Conservation (phyloP, 2,797 vertebrate genomes). For the Hippoglossus hippoglossus region DNA sequence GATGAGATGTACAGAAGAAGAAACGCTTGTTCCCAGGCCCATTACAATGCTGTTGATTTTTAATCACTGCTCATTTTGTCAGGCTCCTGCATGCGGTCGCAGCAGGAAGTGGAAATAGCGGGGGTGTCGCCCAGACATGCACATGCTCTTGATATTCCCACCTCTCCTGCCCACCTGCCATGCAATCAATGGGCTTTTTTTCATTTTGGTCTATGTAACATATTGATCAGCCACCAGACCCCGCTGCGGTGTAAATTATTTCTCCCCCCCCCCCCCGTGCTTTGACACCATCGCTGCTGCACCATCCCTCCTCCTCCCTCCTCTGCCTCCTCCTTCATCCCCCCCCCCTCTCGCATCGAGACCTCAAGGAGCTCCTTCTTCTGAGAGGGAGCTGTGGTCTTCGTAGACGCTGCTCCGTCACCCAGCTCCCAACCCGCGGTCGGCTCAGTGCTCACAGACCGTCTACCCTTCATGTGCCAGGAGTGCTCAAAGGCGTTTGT, state of each 20-base stretch:
- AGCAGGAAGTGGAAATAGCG: slow-evolving; percentile 23
- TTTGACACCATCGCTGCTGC: slow-evolving; percentile 39
- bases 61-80: slow-evolving; percentile 64
- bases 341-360: slow-evolving; percentile 6
- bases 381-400: slow-evolving; percentile 30
- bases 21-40: slow-evolving; percentile 20
- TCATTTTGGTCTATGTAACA: slow-evolving; percentile 31
- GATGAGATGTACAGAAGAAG: neutral
- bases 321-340: slow-evolving; percentile 8
- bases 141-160: slow-evolving; percentile 33
- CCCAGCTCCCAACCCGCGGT: slow-evolving; percentile 27
- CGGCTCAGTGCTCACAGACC: slow-evolving; percentile 1
- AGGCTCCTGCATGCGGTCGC: slow-evolving; percentile 28
- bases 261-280: neutral
- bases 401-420: slow-evolving; percentile 50
- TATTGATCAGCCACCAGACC: slow-evolving; percentile 54
- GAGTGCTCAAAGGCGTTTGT: slow-evolving; percentile 43
- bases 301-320: neutral
- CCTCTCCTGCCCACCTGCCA: slow-evolving; percentile 32
- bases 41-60: slow-evolving; percentile 53
- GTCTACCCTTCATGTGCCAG: slow-evolving; percentile 7
- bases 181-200: slow-evolving; percentile 55
- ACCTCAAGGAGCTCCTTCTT: slow-evolving; percentile 43
- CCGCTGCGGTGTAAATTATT: slow-evolving; percentile 43
- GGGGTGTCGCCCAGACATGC: slow-evolving; percentile 17